phyloP scores from a whole-genome alignment of 1,140 invertebrate species.

The Lasioglossum albipes region DNA sequence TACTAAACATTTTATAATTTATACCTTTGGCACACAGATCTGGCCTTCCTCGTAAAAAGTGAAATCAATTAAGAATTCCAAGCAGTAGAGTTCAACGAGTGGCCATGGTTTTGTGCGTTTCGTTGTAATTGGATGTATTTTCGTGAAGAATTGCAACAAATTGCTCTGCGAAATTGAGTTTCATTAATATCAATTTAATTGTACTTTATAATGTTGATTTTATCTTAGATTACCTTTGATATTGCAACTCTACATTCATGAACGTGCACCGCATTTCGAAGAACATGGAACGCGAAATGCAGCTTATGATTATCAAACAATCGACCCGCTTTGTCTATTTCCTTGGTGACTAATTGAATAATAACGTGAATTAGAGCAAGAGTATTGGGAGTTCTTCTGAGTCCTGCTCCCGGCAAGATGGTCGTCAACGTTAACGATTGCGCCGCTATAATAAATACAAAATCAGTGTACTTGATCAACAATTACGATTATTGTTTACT shows the following conservation, averaged over 20 bases:
- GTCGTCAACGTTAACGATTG: slow-evolving; percentile 80
- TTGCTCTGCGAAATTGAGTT: slow-evolving; percentile 67
- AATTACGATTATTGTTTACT: not conserved
- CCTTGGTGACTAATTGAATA: slow-evolving; percentile 76
- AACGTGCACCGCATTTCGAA: slow-evolving; percentile 78
- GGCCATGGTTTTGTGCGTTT: slow-evolving; percentile 73
- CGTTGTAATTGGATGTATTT: slow-evolving; percentile 72
- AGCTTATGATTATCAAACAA: slow-evolving; percentile 76
- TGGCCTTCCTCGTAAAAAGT: slow-evolving; percentile 78
- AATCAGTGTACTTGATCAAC: not conserved
- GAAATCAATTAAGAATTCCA: slow-evolving; percentile 77
- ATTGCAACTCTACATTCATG: slow-evolving; percentile 80
- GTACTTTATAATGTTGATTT: not conserved
- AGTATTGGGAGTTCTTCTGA: slow-evolving; percentile 80
- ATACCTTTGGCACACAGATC: slow-evolving; percentile 72
- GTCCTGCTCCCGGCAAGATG: slow-evolving; percentile 78
- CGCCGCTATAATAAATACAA: slow-evolving; percentile 73
- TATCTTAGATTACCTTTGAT: slow-evolving; percentile 76
- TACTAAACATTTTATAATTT: slow-evolving; percentile 17
- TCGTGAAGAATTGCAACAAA: slow-evolving; percentile 72
- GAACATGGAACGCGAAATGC: slow-evolving; percentile 77
- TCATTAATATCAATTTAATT: not conserved
- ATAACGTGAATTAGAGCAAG: slow-evolving; percentile 79
- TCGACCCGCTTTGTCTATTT: slow-evolving; percentile 78
- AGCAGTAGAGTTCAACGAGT: slow-evolving; percentile 71